Base-by-base conservation (phyloP, 2,797 vertebrate genomes). In the Hypotaenidia philippensis region DNA sequence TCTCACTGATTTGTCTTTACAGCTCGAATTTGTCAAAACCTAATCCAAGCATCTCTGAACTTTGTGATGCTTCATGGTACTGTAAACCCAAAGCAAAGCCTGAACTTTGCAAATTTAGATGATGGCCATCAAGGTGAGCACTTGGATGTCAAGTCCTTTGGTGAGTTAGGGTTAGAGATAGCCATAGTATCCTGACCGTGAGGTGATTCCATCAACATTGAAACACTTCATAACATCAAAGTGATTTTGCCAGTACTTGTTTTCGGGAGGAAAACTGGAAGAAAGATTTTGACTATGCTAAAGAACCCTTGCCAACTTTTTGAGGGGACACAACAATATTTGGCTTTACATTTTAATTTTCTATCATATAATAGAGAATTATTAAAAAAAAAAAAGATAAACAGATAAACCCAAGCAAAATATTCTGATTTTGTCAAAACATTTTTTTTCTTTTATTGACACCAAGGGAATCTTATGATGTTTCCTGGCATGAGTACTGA, bases 351-450 rank as follows among this genome's bases (percentile, higher is more conserved):
- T 90, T 92, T 92, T 72, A 75, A 95, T 94, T 71, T 90, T 75
- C 41, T 81, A 68, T 41, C 38, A 22, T 80, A 64, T 49, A 75
- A 34, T 64, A 75, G 26, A 38, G 11, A 88, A 77, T 32, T 80
- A 49, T 63, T 63, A 2, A 9, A n/a, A 57, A 45, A 57, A 45
- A 32, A 31, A 14, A 32, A 17, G 34, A 34, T 34, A 21, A 36
- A 36, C 10, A 36, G 36, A 36, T 8, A 32, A 74, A 56, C 17
- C 13, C 52, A 76, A 69, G 59, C 20, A 74, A 93, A 95, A 91
- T 87, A 83, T 85, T 91, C 69, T 32, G 31, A 3, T n/a, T 93
- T 94, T 94, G 88, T 93, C 88, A 94, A 95, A 94, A 86, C 6
- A 85, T 71, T 68, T 57, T 61, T 83, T 68, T 68, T 65, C 25